These are phyloP conservation scores for Drosophila emarginata DNA, from an alignment of 2,888 invertebrate species.

Conservation along the genomic window DNA sequence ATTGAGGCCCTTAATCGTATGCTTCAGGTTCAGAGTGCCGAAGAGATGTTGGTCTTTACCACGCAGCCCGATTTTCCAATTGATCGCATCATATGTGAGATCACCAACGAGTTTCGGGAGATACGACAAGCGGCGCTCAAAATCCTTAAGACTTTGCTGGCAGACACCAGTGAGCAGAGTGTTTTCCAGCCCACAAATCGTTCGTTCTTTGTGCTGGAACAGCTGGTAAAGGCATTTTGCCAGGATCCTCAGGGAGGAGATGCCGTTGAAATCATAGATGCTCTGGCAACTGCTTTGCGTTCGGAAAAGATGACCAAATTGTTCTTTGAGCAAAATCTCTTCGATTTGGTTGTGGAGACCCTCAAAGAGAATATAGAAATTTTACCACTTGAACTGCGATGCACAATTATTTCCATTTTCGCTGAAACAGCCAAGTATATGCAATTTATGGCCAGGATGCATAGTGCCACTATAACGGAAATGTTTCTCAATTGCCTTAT, in stretches of 20 bases:
- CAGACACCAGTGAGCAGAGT: slow-evolving; percentile 57
- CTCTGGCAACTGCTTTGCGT: slow-evolving; percentile 68
- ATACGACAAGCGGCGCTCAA: slow-evolving; percentile 68
- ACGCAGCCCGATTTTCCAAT: slow-evolving; percentile 62
- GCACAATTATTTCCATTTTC: slow-evolving; percentile 66
- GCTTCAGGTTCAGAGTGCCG: slow-evolving; percentile 55
- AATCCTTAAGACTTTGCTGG: slow-evolving; percentile 61
- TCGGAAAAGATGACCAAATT: slow-evolving; percentile 70
- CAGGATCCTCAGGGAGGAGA: slow-evolving; percentile 49
- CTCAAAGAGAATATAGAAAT: slow-evolving; percentile 39
- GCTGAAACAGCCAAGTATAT: slow-evolving; percentile 69
- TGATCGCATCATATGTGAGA: slow-evolving; percentile 73
- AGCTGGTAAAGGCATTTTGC: slow-evolving; percentile 68
- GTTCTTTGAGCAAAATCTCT: slow-evolving; percentile 77
- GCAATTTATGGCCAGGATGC: slow-evolving; percentile 60
- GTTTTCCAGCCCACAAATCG: slow-evolving; percentile 54
- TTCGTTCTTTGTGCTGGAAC: slow-evolving; percentile 60
- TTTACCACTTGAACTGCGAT: slow-evolving; percentile 41
- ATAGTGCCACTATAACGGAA: slow-evolving; percentile 53
- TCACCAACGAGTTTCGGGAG: slow-evolving; percentile 68
- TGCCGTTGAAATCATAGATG: slow-evolving; percentile 64
- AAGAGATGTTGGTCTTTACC: slow-evolving; percentile 54
- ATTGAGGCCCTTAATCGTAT: slow-evolving; percentile 71
- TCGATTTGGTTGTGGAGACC: slow-evolving; percentile 64
- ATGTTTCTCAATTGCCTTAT: slow-evolving; percentile 67